Conservation (phyloP, 1,140 invertebrate genomes). For the Cotesia typhae region DNA sequence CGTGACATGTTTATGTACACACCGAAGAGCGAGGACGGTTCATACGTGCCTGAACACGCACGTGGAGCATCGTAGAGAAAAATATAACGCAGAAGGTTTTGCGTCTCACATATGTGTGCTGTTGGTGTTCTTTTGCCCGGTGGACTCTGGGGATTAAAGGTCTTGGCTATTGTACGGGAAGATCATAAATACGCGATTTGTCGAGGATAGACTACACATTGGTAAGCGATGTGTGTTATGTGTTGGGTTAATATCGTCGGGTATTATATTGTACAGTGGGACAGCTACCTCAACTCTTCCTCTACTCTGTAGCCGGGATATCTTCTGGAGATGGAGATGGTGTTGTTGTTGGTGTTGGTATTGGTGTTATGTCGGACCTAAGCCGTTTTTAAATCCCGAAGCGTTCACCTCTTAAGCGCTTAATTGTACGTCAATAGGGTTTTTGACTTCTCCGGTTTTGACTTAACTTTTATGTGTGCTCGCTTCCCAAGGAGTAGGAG, state of each 20-base stretch:
- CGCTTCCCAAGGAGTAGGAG: no score
- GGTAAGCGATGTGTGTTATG: constrained; percentile 27
- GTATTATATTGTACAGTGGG: not conserved
- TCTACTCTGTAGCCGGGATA: not conserved
- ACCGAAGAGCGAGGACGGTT: constrained; percentile 40
- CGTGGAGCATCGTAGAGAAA: constrained; percentile 40
- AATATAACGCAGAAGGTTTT: constrained; percentile 44
- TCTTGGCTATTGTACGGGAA: constrained; percentile 51
- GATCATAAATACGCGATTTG: constrained; percentile 63
- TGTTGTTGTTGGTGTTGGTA: no score
- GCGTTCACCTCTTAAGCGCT: constrained; percentile 47
- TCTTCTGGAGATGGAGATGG: no score
- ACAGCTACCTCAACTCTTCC: constrained; percentile 21
- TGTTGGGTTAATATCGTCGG: constrained; percentile 49
- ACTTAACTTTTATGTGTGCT: no score
- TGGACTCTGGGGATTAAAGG: constrained; percentile 54
- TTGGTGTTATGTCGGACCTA: constrained; percentile 32
- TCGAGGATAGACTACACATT: constrained; percentile 49
- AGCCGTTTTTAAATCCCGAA: constrained; percentile 49
- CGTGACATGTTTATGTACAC: constrained; percentile 63
- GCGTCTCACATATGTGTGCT: constrained; percentile 12
- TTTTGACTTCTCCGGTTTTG: constrained; percentile 20
- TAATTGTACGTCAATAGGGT: constrained; percentile 46
- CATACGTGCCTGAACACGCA: constrained; percentile 38
- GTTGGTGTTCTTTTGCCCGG: constrained; percentile 32